Conservation (phyloP, 2,888 invertebrate genomes). For the Tortrix viridana region DNA sequence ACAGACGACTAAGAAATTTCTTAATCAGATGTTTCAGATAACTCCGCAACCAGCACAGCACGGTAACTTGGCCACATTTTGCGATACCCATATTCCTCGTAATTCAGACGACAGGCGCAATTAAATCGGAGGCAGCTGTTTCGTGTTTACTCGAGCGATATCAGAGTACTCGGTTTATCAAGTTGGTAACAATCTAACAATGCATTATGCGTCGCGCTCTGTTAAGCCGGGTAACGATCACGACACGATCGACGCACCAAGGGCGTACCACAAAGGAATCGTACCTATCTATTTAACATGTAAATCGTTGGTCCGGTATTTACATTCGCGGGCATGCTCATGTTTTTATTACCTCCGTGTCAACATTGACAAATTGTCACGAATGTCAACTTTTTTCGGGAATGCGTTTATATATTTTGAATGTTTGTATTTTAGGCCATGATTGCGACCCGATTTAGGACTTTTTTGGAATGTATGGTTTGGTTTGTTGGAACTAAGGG, state of each 20-base stretch:
- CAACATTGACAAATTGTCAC: background rate
- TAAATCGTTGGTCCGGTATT: slow-evolving; percentile 29
- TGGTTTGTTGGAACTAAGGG: too few relatives aligned
- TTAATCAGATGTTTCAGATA: too few relatives aligned
- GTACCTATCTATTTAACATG: slow-evolving; percentile 37
- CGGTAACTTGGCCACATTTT: background rate
- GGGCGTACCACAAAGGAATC: slow-evolving; percentile 55
- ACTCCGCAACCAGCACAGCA: background rate
- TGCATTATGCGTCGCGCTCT: slow-evolving; percentile 50
- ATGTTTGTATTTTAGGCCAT: too few relatives aligned
- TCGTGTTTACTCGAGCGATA: slow-evolving; percentile 33
- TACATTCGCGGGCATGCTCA: slow-evolving; percentile 9
- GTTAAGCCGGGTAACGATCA: slow-evolving; percentile 51
- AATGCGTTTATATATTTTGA: too few relatives aligned
- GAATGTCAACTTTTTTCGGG: background rate
- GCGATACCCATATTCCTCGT: background rate
- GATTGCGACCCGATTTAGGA: too few relatives aligned
- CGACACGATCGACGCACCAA: slow-evolving; percentile 54
- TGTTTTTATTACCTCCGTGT: background rate
- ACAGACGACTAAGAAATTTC: too few relatives aligned
- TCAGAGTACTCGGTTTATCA: slow-evolving; percentile 24
- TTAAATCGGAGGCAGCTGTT: slow-evolving; percentile 27
- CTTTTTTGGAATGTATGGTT: too few relatives aligned
- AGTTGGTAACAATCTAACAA: slow-evolving; percentile 36
- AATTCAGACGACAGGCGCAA: slow-evolving; percentile 19